Base-by-base conservation (phyloP, 2,888 invertebrate species). In the Microplitis manilae region DNA sequence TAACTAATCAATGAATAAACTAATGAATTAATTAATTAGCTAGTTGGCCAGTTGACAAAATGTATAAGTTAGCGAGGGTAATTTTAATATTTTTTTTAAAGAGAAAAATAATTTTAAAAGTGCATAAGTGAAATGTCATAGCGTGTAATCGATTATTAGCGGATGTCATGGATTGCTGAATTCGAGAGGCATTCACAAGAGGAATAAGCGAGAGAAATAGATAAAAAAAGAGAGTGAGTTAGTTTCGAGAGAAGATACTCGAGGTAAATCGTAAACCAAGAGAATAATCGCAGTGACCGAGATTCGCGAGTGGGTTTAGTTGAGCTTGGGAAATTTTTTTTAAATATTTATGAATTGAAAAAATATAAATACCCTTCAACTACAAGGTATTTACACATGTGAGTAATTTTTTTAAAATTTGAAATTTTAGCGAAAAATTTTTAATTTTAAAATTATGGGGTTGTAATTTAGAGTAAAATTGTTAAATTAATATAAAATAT, bases 221-320 rank as follows among this genome's bases (percentile, higher is more conserved):
- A 50, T 8, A 50, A 13, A 50, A 13, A 50, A 13, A 50, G 40
- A 65, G 65, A 41, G 30, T 39, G 30, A 65, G 17, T 59, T 50
- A 50, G 50, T 50, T 50, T 50, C 4, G 13, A 50, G 50, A 50
- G 50, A 61, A 60, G 62, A 67, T 30, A 68, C 59, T 60, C 61
- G n/a, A 73, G 61, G 50, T 38, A 68, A 77, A 73, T 60, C 30
- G 73, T 73, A 77, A 73, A 73, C 41, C 73, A 68, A 68, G 30
- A 62, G 64, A 40, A 77, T 77, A 64, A 77, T 73, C 68, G 59
- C 40, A 13, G 73, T 77, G 76, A 77, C 68, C 62, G 73, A 77
- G 73, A 77, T 77, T 73, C 20, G 38, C 68, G 39, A 77, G 73
- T 73, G 68, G 61, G 41, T 62, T 73, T 68, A 38, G 50, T 68